phyloP scores from a whole-genome alignment of 2,888 invertebrate species.

The Gibbula magus region DNA sequence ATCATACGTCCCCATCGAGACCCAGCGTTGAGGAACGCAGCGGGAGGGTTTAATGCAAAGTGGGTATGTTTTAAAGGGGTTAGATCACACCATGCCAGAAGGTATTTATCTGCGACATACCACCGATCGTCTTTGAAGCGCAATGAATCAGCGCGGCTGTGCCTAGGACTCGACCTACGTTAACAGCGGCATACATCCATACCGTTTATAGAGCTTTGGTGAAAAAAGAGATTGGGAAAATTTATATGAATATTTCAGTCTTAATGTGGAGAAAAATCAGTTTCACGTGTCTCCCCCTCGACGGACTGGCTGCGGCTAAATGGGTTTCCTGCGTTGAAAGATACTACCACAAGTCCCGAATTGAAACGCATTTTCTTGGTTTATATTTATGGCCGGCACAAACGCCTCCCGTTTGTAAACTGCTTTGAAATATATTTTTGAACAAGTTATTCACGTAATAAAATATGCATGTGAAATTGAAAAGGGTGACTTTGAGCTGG shows the following conservation, averaged over 20 bases:
- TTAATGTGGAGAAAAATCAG: neutral
- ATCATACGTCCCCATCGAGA: neutral
- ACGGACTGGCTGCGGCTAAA: too few relatives aligned
- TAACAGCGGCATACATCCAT: neutral
- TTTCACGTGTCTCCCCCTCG: neutral
- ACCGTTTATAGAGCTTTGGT: neutral
- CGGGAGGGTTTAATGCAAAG: too few relatives aligned
- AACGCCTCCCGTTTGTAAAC: too few relatives aligned
- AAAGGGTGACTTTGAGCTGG: too few relatives aligned
- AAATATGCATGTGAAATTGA: too few relatives aligned
- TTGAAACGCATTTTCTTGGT: too few relatives aligned
- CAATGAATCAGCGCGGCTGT: neutral
- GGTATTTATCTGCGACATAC: neutral
- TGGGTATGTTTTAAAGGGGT: neutral
- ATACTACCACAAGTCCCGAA: too few relatives aligned
- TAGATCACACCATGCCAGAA: neutral
- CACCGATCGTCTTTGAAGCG: neutral
- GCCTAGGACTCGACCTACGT: neutral
- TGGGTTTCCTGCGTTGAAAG: too few relatives aligned
- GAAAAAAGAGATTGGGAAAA: neutral
- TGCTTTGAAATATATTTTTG: too few relatives aligned
- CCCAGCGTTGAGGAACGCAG: neutral
- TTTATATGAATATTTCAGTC: neutral
- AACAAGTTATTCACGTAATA: too few relatives aligned
- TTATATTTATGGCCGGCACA: too few relatives aligned